Evolutionary conservation across 2,888 invertebrate species (phyloP), one percentile per base, ranked within the genome.

Genomic region (Drosophila monieri): DNA sequence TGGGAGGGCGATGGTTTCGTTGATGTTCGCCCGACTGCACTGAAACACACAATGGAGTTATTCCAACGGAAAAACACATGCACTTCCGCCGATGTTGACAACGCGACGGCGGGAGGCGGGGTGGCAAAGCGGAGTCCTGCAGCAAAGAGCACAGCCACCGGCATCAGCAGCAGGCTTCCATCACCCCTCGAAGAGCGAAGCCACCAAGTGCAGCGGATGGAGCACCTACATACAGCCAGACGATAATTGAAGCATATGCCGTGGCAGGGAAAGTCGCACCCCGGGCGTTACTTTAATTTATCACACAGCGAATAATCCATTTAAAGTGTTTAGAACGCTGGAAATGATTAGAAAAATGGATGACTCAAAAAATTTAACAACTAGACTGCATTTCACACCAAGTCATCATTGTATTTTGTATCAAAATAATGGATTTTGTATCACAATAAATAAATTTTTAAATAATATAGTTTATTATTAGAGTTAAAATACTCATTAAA

Each of bases 31-130:
- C 76, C 78, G 80, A 76, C 73, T 80, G 87, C 81, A 47, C 80
- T 71, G 79, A 77, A 79, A 78, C 80, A 80, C 78, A 85, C 84
- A 85, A 85, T 85, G 88, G 88, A 85, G 88, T 85, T 85, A 85
- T 85, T 85, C 84, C 88, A 83, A 88, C 80, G 84, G 84, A 85
- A 85, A 85, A 85, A 85, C 85, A 83, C 84, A 85, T 85, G 81
- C 81, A 83, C 81, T 83, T 83, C 81, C 81, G 81, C 66, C 85
- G 87, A 78, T 80, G 85, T 78, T 86, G 81, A 80, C 80, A 85
- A 67, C 85, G 68, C 79, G 41, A 57, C 41, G 61, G 61, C 73
- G 54, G 69, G 69, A 35, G 15, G 9, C 4, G 14, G 25, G 39
- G 18, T 8, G 53, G 9, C 10, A 14, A 12, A 8, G 44, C 49